Base-by-base conservation (phyloP, 2,113 vertebrate genomes). In the Coracopsis vasa region DNA sequence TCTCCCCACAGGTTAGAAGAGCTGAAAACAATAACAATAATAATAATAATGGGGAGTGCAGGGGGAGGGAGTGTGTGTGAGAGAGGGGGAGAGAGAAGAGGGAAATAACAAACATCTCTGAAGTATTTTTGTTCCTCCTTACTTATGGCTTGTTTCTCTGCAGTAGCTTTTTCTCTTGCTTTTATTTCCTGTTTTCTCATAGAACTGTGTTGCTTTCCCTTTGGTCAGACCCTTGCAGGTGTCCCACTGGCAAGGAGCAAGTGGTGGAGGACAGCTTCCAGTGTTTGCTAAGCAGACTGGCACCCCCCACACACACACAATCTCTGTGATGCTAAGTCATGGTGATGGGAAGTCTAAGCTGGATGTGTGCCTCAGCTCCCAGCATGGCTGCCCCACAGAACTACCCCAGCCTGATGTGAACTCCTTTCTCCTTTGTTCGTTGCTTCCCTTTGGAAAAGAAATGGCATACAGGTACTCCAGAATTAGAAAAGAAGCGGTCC, bases 1-100 rank as follows among this genome's bases (percentile, higher is more conserved):
- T 93, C 93, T 97, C 85, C 92, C 64, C 73, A 37, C 58, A 64
- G 86, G 94, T 97, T 95, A 95, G 70, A 69, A 92, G 69, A 83
- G 78, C 78, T 85, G 73, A 65, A 93, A 95, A 69, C 41, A 86
- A 54, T 42, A 51, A 93, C 45, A 86, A 80, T 51, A 90, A 82
- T 42, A 90, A 82, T 42, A 70, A 89, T 77, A 77, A 81, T 72
- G 17, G 53, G 48, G 39, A 83, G 70, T 29, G 33, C 9, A 71
- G 44, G 4, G 39, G 48, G 65, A 35, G 31, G 41, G 39, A 84
- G 35, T 31, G 33, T 25, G 37, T 56, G 41, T 24, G 20, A 31
- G 71, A 16, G 72, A 44, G 24, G 24, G 62, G 13, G 73, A 23
- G 62, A 44, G 53, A n/a, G 72, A 77, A 65, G 67, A 85, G 67